Evolutionary conservation across 64 coral and sea anemone species (phyloP), one percentile per base, ranked within the genome.

Genomic region (Trachythela sp.): DNA sequence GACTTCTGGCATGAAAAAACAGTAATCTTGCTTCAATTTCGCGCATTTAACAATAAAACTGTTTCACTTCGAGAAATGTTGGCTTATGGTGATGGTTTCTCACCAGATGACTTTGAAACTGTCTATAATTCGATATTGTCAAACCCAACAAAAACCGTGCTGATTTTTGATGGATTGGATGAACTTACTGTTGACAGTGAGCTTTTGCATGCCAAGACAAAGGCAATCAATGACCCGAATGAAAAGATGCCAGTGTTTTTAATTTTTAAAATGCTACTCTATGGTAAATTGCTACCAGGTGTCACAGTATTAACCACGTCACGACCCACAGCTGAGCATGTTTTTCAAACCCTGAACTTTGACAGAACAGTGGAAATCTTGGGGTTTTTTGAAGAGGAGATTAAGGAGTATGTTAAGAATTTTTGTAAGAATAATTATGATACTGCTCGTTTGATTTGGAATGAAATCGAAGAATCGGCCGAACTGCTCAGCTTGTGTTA

Each of bases 401-500:
- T 94, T 2, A 45, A 92, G 54, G 31, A 86, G 39, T 94, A 94
- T 77, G 67, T 94, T 77, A 3, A 18, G 4, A 92, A 92, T 8
- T 94, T 77, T 68, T 43, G 64, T 8, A 9, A 92, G 8, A 76
- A 90, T 56, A 37, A 54, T 4, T 3, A 6, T 0, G 70, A 60
- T 15, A 68, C 13, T 54, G 17, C 36, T 4, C 4, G 84, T 36
- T 89, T 20, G 40, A 85, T 86, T 34, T 89, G 64, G 58, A 41
- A 77, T 4, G 50, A 77, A 18, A 92, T 94, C 36, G 24, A 34
- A 9, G 29, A 2, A 18, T 89, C 88, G 26, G 18, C 84, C 3
- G 91, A 94, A 43, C 17, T 94, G 5, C 70, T 89, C 2, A 85
- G 86, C 48, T 60, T 94, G 10, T 94, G 93, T 39, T 94, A 94